A percentile compares a stretch with the other conserved stretches of the same genome.
phyloP scores from a whole-genome alignment of 2,113 vertebrate genomes.

The Urocynchramus pylzowi region DNA sequence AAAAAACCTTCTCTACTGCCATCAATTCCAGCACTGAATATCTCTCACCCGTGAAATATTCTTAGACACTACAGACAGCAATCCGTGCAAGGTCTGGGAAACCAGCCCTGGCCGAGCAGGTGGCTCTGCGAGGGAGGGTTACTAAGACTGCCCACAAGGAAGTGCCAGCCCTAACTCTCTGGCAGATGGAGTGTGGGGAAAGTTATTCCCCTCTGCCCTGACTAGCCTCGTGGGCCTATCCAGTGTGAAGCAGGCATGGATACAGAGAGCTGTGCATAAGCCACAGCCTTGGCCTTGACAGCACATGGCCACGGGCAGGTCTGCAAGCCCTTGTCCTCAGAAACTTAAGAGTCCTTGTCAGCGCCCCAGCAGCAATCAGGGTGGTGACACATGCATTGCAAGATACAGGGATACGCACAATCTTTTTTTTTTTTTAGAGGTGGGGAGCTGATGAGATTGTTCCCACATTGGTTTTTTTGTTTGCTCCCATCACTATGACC shows the following conservation, averaged over 20 bases:
- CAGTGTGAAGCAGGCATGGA: fast-evolving
- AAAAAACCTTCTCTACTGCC: not conserved
- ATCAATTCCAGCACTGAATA: not conserved
- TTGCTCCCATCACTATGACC: not conserved
- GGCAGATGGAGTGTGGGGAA: not conserved
- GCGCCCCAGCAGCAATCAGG: not conserved
- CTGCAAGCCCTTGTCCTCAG: not conserved
- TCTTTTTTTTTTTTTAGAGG: fast-evolving
- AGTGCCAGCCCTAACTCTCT: not conserved
- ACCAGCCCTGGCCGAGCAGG: fast-evolving
- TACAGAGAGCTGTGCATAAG: fast-evolving
- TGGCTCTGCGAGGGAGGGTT: not conserved
- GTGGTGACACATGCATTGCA: fast-evolving
- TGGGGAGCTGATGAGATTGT: not conserved
- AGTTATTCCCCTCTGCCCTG: not conserved
- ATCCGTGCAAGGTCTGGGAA: not conserved
- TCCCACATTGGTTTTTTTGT: not conserved
- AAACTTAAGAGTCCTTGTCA: not conserved
- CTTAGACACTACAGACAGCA: not conserved
- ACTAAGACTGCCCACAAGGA: not conserved
- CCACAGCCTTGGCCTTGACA: fast-evolving
- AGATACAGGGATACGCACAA: not conserved
- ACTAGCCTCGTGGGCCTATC: fast-evolving
- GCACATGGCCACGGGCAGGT: no score
- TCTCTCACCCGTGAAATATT: not conserved